Percentiles rank a stretch among this genome's conserved stretches.
These are phyloP conservation scores for Enteromius afrohamiltoni DNA, from an alignment of 2,797 vertebrate genomes.

Conservation along the genomic window DNA sequence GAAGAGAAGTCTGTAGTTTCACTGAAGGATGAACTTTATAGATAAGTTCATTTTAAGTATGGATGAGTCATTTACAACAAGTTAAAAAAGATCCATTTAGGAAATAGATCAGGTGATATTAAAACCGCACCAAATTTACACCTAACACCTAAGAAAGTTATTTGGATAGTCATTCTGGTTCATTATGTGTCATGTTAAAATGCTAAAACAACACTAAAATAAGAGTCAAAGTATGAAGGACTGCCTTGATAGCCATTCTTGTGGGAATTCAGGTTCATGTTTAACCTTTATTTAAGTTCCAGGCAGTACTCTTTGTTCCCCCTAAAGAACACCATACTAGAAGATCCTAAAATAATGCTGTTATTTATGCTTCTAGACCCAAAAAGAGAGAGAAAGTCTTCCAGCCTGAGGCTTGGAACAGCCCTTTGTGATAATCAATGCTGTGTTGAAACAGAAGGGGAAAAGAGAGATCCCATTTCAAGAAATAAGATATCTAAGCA, in stretches of 20 bases:
- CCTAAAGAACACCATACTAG: neutral
- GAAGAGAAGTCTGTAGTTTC: neutral
- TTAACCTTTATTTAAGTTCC: constrained; percentile 5
- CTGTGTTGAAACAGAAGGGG: constrained; percentile 33
- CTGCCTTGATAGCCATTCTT: neutral
- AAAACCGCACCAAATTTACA: neutral
- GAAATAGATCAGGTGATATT: neutral
- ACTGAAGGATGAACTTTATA: neutral
- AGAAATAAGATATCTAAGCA: constrained; percentile 51
- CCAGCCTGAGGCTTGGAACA: constrained; percentile 13
- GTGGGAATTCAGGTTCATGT: neutral
- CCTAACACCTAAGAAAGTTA: neutral
- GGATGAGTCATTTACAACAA: neutral
- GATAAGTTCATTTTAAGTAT: neutral
- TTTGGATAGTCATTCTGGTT: neutral
- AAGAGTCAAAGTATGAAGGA: neutral
- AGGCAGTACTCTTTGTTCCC: neutral
- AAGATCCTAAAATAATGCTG: constrained; percentile 29
- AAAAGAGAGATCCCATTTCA: constrained; percentile 62
- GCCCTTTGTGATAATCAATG: constrained; percentile 51
- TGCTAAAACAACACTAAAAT: neutral
- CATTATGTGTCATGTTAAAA: neutral
- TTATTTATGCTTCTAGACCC: constrained; percentile 15
- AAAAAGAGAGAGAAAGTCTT: constrained; percentile 5
- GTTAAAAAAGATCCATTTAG: neutral